These are phyloP conservation scores for Melanotaenia pygmaea DNA, from an alignment of 2,797 vertebrate species.

Conservation along the genomic window DNA sequence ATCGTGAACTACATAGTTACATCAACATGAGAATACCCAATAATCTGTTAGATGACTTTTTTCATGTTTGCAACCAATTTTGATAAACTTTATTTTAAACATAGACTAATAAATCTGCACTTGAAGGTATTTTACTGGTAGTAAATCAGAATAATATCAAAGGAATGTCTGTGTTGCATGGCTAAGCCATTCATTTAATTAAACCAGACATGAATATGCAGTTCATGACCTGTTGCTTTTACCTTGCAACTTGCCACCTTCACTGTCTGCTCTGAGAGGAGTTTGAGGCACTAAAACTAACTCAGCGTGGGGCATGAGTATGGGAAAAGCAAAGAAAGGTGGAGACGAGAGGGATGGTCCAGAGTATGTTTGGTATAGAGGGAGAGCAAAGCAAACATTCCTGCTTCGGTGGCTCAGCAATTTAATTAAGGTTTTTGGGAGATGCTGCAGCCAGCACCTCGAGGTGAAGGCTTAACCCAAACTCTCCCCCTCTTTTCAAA, in stretches of 20 bases:
- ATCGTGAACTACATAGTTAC: background rate
- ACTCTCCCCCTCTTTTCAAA: constrained; percentile 39
- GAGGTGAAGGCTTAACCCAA: constrained; percentile 75
- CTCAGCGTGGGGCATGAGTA: constrained; percentile 25
- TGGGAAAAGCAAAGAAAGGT: constrained; percentile 82
- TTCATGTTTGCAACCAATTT: background rate
- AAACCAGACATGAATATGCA: background rate
- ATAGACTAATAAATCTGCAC: background rate
- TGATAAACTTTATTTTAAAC: background rate
- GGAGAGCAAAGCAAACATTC: constrained; percentile 86
- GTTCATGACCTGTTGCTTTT: background rate
- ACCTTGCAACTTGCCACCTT: constrained; percentile 1
- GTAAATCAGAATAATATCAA: background rate
- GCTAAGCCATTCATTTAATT: constrained; percentile 7
- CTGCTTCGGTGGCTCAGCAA: constrained; percentile 89
- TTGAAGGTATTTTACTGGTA: background rate
- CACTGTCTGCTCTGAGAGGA: constrained; percentile 3
- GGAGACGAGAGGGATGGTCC: constrained; percentile 53
- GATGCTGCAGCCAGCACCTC: constrained; percentile 70
- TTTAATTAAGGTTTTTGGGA: constrained; percentile 88
- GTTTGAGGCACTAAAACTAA: constrained; percentile 18
- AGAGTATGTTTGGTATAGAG: constrained; percentile 25
- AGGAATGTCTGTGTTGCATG: background rate
- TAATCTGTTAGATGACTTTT: background rate
- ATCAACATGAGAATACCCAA: background rate